Evolutionary conservation across 2,888 invertebrate species (phyloP).

Genomic region (Andrena camellia): DNA sequence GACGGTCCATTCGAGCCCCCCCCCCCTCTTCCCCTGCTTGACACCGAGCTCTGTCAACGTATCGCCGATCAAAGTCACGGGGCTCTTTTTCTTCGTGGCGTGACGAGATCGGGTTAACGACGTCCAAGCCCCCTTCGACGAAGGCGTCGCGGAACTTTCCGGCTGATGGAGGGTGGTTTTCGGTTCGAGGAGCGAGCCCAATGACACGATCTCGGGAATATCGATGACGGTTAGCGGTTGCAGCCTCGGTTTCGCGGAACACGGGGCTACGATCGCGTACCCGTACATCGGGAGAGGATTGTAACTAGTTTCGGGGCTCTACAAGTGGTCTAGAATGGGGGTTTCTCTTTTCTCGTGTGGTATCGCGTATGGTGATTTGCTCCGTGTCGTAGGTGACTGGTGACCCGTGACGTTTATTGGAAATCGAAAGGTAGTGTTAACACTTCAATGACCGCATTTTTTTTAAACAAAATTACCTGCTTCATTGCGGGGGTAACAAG

Average conservation of each 20-base stretch:
- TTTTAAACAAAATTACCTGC: too few species aligned
- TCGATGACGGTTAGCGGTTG: background rate
- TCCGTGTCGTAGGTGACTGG: too few species aligned
- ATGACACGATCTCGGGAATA: conserved; percentile 13
- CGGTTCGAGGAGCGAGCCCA: background rate
- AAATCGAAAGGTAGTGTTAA: too few species aligned
- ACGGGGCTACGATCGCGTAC: background rate
- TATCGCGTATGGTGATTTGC: too few species aligned
- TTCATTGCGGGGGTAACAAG: too few species aligned
- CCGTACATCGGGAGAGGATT: background rate
- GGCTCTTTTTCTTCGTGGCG: conserved; percentile 4
- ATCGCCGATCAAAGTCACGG: conserved; percentile 67
- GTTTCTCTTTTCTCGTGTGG: too few species aligned
- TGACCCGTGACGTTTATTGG: too few species aligned
- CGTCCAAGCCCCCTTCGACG: conserved; percentile 31
- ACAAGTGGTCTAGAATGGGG: background rate
- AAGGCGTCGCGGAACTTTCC: conserved; percentile 16
- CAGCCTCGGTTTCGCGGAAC: conserved; percentile 6
- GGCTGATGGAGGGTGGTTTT: conserved; percentile 13
- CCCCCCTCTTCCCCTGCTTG: conserved; percentile 20
- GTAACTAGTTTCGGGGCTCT: background rate
- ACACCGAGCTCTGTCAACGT: conserved; percentile 50
- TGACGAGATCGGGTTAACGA: conserved; percentile 63
- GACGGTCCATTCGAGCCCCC: conserved; percentile 54
- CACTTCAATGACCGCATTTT: too few species aligned